Evolutionary conservation across 2,113 vertebrate genomes (phyloP).

Genomic region (Cathartes aura): DNA sequence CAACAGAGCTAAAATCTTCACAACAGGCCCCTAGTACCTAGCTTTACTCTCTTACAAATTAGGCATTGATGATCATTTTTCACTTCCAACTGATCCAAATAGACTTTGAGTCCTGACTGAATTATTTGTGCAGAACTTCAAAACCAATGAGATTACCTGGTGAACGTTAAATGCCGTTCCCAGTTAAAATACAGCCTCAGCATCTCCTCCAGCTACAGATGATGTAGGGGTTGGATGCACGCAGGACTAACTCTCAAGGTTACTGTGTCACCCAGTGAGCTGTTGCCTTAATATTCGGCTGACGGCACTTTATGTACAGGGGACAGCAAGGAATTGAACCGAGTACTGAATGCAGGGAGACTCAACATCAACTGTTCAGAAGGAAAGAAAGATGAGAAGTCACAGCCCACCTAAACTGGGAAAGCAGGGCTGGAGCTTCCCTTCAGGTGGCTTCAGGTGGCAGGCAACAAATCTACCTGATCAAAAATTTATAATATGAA

Average conservation of each 20-base stretch:
- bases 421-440: background rate
- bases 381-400: background rate
- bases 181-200: background rate
- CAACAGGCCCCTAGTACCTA: no score
- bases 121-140: background rate
- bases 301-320: background rate
- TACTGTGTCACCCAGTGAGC: background rate
- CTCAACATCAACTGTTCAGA: background rate
- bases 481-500: background rate
- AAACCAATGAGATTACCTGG: background rate
- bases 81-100: background rate
- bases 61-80: background rate
- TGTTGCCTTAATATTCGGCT: background rate
- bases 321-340: background rate
- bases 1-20: background rate
- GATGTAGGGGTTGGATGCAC: background rate
- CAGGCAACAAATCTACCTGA: background rate
- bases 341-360: accelerated
- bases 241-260: background rate
- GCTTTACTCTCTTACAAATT: background rate
- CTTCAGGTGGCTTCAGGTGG: background rate
- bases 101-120: background rate
- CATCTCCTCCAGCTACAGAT: background rate
- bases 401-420: background rate
- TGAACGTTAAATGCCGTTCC: background rate